Base-by-base conservation (phyloP, 2,888 invertebrate genomes). In the Microctonus brassicae region DNA sequence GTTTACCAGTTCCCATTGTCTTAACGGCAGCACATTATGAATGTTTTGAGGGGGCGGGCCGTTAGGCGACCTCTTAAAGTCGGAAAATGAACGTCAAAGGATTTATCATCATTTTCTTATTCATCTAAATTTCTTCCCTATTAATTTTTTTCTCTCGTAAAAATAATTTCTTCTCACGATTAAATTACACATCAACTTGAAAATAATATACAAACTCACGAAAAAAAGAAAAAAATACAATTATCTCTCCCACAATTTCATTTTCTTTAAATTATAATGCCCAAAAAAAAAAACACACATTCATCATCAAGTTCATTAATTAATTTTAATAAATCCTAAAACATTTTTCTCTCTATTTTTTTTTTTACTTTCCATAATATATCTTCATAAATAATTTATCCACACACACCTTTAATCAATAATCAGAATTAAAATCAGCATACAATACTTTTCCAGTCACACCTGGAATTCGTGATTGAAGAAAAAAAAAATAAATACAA, bases 31-130 rank as follows among this genome's bases (percentile, higher is more conserved):
- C 42, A 65, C 55, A 66, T 72, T 63, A 69, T 72, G 70, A 70
- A 72, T 33, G 58, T 74, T 76, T 76, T 62, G 61, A 53, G 70
- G 58, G 47, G 47, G n/a, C 33, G 57, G 55, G 70, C 73, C 68
- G 69, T 76, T 72, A 72, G 70, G 55, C 55, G 72, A 73, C 69
- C 73, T 74, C 68, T 68, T 60, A 65, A 74, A 42, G 52, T 69
- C 24, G 70, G 60, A 69, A 52, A 70, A 71, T 64, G 69, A 73
- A 47, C 47, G 9, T 47, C 47, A 47, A 47, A 47, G 13, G 39
- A 47, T 17, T 20, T 39, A 11, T 39, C 3, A 13, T 17, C 47
- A 47, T 47, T 47, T 36, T 36, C 17, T 20, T 47, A 17, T 13
- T 39, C 9, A 39, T n/a, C n/a, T n/a, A 17, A 47, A 5, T 47